A percentile compares a stretch with the other conserved stretches of the same genome.
Evolutionary conservation across 2,888 invertebrate species (phyloP).

Genomic region (Bedellia somnulentella): DNA sequence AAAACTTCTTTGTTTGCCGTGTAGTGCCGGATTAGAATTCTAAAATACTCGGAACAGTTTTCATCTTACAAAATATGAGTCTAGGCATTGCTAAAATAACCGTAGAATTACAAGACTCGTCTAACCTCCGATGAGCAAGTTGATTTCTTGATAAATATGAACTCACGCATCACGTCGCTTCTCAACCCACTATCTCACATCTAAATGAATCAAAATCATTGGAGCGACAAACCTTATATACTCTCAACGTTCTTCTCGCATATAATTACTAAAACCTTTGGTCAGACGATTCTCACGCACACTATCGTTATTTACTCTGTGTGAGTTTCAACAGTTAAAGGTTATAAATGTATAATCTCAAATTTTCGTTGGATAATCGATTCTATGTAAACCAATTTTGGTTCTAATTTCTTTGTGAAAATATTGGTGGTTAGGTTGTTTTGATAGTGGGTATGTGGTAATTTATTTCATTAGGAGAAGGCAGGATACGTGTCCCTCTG

Average conservation of each 20-base stretch:
- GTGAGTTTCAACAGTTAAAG: not conserved
- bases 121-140: slow-evolving; percentile 4
- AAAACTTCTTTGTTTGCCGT: no score
- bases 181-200: slow-evolving; percentile 12
- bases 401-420: not conserved
- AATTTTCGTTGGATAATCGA: not conserved
- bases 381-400: not conserved
- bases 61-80: no score
- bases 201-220: slow-evolving; percentile 25
- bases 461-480: slow-evolving; percentile 58
- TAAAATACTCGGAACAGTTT: no score
- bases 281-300: not conserved
- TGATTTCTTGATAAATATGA: slow-evolving; percentile 8
- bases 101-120: no score
- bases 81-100: no score
- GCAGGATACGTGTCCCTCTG: slow-evolving; percentile 56
- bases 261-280: slow-evolving; percentile 1
- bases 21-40: no score
- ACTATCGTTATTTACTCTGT: not conserved
- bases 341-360: slow-evolving; percentile 1
- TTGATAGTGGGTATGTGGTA: slow-evolving; percentile 16
- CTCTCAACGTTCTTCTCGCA: slow-evolving; percentile 7
- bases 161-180: slow-evolving; percentile 6
- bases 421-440: slow-evolving; percentile 14
- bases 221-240: slow-evolving; percentile 21